Base-by-base conservation (phyloP, 1,140 invertebrate genomes). In the Drosophila sturtevanti region DNA sequence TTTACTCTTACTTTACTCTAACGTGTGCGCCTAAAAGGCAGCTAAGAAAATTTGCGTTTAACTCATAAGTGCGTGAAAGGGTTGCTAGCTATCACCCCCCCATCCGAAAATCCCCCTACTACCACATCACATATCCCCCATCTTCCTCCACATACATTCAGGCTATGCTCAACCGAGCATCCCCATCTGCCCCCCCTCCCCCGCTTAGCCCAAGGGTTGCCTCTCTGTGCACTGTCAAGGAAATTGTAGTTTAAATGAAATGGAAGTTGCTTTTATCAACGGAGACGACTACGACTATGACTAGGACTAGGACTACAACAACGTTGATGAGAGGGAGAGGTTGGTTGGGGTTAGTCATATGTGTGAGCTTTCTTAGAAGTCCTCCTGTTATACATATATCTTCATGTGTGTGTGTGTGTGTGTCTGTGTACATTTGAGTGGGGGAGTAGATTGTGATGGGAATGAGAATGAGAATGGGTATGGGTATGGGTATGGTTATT, bases 191-290 rank as follows among this genome's bases (percentile, higher is more conserved):
- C 3, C 60, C 16, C 44, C 14, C 18, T 16, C 65, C 6, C 10
- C 24, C 1, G 12, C 38, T 34, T 51, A 52, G 52, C 31, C 63
- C n/a, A 31, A n/a, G 54, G 51, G 21, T 9, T 52, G 11, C 38
- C 27, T 31, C 34, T 81, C 82, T 77, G 79, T 89, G 77, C 77
- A 72, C 85, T 89, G 84, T 89, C 84, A 89, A 89, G 84, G 77
- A 89, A 89, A 89, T 89, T 89, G 84, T 89, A 89, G 84, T 89
- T 89, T 89, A 89, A 89, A 89, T 89, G 84, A 89, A 89, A 89
- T 89, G 84, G 84, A 89, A 89, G 84, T 89, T 89, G 84, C 79
- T 89, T 87, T 87, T 89, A 87, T 89, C 84, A 89, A 89, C 84
- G 77, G 37, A 67, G 77, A 69, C 77, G 77, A 69, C 77, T 75